Conservation (phyloP, 2,888 invertebrate species). For the Lissonota sp. region DNA sequence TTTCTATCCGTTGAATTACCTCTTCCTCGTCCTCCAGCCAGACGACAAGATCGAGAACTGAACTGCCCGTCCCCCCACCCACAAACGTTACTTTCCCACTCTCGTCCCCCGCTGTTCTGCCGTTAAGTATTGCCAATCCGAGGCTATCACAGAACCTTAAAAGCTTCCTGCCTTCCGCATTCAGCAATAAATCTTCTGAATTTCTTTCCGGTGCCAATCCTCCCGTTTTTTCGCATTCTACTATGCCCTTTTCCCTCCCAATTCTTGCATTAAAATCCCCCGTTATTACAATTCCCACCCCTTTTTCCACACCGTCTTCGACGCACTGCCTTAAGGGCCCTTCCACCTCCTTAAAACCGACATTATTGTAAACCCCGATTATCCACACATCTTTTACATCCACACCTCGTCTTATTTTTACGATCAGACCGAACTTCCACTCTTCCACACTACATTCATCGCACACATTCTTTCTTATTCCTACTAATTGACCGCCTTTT, state of each 20-base stretch:
- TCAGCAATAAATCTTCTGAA: conserved; percentile 15
- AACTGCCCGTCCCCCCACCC: not conserved
- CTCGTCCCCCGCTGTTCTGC: conserved; percentile 13
- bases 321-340: not conserved
- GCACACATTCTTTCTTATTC: conserved; percentile 14
- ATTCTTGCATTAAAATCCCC: conserved; percentile 41
- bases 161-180: conserved; percentile 6
- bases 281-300: conserved; percentile 21
- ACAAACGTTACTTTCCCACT: not conserved
- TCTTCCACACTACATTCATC: conserved; percentile 1
- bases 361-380: conserved; percentile 36
- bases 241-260: not conserved
- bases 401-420: conserved; percentile 16
- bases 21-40: not conserved
- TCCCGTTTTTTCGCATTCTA: conserved; percentile 3
- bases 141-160: not conserved
- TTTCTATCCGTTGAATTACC: conserved; percentile 8
- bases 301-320: conserved; percentile 3
- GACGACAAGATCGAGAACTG: conserved; percentile 33
- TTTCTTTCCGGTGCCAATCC: not conserved
- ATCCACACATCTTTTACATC: conserved; percentile 14
- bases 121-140: conserved; percentile 1
- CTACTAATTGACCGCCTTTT: conserved; percentile 38
- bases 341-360: conserved; percentile 17
- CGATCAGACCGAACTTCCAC: conserved; percentile 24